phyloP scores from a whole-genome alignment of 2,113 vertebrate genomes.

The Sorex fumeus region DNA sequence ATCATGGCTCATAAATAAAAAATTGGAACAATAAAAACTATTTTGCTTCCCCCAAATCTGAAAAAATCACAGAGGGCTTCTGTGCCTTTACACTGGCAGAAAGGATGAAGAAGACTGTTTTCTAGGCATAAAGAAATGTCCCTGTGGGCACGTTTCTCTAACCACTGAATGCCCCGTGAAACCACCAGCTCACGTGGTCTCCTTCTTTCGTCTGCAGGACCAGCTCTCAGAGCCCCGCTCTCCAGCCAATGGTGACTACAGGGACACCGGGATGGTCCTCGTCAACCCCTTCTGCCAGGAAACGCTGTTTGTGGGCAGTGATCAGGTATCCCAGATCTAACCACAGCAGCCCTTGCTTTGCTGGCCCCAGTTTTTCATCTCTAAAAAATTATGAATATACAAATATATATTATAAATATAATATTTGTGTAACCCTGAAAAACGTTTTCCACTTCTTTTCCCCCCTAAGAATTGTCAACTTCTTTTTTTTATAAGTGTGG shows the following conservation, averaged over 20 bases:
- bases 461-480: conserved; percentile 90
- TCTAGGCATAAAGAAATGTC: no score
- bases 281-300: conserved; percentile 99
- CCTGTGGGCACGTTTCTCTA: no score
- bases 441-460: conserved; percentile 89
- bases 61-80: background rate
- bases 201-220: conserved; percentile 89
- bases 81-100: background rate
- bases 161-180: no score
- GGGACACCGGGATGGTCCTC: conserved; percentile 96
- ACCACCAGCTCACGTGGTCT: conserved; percentile 49
- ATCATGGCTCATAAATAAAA: background rate
- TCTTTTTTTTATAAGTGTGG: conserved; percentile 94
- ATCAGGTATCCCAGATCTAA: conserved; percentile 96
- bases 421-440: conserved; percentile 90
- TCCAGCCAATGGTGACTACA: conserved; percentile 97
- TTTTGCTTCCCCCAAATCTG: background rate
- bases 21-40: background rate
- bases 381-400: conserved; percentile 88
- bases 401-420: conserved; percentile 91
- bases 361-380: conserved; percentile 81
- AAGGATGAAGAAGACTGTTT: no score
- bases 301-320: conserved; percentile 96
- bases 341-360: conserved; percentile 8
- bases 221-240: conserved; percentile 94